A percentile compares a stretch with the other conserved stretches of the same genome.
These are phyloP conservation scores for Palloptera scutellata DNA, from an alignment of 2,888 invertebrate species.

Conservation along the genomic window DNA sequence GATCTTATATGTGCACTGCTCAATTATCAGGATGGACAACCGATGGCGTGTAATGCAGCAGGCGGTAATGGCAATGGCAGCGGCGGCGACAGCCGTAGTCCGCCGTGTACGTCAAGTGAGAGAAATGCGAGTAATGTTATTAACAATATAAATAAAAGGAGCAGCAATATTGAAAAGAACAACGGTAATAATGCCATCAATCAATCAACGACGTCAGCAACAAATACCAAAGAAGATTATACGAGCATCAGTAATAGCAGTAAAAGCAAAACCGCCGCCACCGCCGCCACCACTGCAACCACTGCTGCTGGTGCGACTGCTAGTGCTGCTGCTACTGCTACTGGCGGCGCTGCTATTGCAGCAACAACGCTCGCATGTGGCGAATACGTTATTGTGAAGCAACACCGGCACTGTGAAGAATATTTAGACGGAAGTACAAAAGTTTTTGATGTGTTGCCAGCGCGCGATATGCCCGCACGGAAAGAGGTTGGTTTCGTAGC, in stretches of 20 bases:
- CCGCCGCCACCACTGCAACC: constrained; percentile 40
- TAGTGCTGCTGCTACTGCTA: background rate
- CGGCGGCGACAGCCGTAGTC: constrained; percentile 10
- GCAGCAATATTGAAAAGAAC: constrained; percentile 19
- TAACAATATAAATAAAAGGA: constrained; percentile 1
- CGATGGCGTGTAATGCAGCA: constrained; percentile 32
- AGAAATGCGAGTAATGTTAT: background rate
- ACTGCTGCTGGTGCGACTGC: constrained; percentile 45
- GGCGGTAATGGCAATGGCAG: constrained; percentile 23
- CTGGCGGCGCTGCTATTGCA: background rate
- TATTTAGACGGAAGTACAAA: constrained; percentile 55
- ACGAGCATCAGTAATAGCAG: constrained; percentile 28
- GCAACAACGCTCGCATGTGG: constrained; percentile 25
- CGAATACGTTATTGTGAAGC: constrained; percentile 53
- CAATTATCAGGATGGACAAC: constrained; percentile 63
- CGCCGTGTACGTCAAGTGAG: background rate
- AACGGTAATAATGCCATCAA: constrained; percentile 35
- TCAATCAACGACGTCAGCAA: constrained; percentile 39
- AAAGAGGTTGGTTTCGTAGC: constrained; percentile 35
- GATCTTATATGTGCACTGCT: constrained; percentile 80
- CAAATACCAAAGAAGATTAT: constrained; percentile 45
- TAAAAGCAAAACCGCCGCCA: constrained; percentile 20
- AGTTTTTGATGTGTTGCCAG: constrained; percentile 50
- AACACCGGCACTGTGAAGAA: constrained; percentile 53
- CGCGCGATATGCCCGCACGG: constrained; percentile 40